Evolutionary conservation across 2,888 invertebrate species (phyloP).

Genomic region (Tiliacea citrago): DNA sequence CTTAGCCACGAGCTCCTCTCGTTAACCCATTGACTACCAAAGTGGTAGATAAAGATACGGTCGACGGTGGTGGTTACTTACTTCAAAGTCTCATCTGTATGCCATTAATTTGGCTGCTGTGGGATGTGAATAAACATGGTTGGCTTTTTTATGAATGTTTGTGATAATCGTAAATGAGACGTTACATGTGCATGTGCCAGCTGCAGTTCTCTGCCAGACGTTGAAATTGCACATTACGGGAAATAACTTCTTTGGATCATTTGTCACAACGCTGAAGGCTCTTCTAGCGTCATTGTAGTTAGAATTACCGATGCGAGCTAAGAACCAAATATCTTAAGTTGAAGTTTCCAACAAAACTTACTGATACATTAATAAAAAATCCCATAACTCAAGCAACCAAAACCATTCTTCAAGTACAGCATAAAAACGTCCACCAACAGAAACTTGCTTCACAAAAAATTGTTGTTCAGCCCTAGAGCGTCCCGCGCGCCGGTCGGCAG

Average conservation of each 20-base stretch:
- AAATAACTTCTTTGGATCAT: background rate
- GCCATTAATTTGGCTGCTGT: background rate
- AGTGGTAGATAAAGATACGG: background rate
- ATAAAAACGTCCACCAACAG: conserved; percentile 46
- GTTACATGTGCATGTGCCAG: background rate
- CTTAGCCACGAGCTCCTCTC: too few relatives aligned
- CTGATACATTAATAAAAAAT: conserved; percentile 34
- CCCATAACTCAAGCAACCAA: conserved; percentile 40
- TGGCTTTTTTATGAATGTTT: background rate
- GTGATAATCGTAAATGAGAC: background rate
- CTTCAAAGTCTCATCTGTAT: background rate
- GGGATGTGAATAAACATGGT: background rate
- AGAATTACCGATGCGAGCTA: background rate
- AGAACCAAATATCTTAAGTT: background rate
- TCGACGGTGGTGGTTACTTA: background rate
- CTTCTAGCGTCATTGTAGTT: background rate
- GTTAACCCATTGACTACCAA: background rate
- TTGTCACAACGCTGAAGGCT: background rate
- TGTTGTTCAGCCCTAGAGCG: conserved; percentile 56
- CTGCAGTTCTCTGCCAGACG: background rate
- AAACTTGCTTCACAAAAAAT: conserved; percentile 36
- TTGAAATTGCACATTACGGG: background rate
- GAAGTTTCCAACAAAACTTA: conserved; percentile 26
- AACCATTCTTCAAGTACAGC: conserved; percentile 45
- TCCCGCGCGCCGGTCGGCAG: conserved; percentile 1